Evolutionary conservation across 2,797 vertebrate genomes (phyloP).

Genomic region (Fundulus diaphanus): DNA sequence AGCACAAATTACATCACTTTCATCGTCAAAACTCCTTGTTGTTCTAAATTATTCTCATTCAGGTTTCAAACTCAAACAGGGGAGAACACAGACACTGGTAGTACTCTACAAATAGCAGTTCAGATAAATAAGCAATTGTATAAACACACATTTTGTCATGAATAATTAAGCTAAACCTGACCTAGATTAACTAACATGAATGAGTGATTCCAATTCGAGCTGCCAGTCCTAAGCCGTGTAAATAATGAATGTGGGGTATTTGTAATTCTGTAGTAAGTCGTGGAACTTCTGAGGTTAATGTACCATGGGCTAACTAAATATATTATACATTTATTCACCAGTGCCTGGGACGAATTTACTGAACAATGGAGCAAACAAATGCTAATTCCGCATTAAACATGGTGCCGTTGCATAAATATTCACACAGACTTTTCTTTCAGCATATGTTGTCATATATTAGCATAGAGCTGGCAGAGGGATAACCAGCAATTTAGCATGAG

Average conservation of each 20-base stretch:
- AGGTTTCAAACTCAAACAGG: slow-evolving; percentile 13
- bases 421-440: slow-evolving; percentile 54
- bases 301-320: slow-evolving; percentile 62
- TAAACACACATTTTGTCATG: slow-evolving; percentile 49
- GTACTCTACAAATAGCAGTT: slow-evolving; percentile 29
- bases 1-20: slow-evolving; percentile 30
- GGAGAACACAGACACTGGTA: slow-evolving; percentile 22
- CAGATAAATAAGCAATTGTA: slow-evolving; percentile 51
- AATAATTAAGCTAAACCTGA: slow-evolving; percentile 65
- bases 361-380: slow-evolving; percentile 81
- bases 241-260: slow-evolving; percentile 63
- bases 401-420: slow-evolving; percentile 74
- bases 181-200: slow-evolving; percentile 57
- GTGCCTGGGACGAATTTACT: slow-evolving; percentile 68
- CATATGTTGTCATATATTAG: slow-evolving; percentile 66
- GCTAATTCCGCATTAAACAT: slow-evolving; percentile 79
- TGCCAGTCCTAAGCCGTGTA: slow-evolving; percentile 51
- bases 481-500: slow-evolving; percentile 46
- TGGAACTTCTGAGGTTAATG: slow-evolving; percentile 65
- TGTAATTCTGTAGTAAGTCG: slow-evolving; percentile 64
- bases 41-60: slow-evolving; percentile 21
- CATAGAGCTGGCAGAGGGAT: slow-evolving; percentile 42
- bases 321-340: slow-evolving; percentile 75
- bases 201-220: slow-evolving; percentile 59
- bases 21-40: slow-evolving; percentile 17